Percentiles rank a stretch among this genome's conserved stretches.
phyloP scores from a whole-genome alignment of 2,113 vertebrate species.

The Varanus salvator region DNA sequence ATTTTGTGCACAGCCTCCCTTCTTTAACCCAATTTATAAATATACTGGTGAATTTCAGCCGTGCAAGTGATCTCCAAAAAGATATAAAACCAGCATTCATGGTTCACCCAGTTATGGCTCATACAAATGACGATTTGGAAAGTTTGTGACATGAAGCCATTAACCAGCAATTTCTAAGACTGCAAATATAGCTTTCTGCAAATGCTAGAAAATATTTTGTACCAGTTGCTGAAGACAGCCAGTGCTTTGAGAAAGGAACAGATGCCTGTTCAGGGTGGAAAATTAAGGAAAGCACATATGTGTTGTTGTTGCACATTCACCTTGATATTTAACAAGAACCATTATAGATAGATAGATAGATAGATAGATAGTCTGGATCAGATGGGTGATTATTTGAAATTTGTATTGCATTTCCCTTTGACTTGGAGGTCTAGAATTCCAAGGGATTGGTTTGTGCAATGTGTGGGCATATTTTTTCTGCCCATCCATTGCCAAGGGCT shows the following conservation, averaged over 20 bases:
- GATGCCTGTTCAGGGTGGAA: background rate
- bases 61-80: constrained; percentile 32
- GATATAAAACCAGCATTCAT: constrained; percentile 40
- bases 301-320: constrained; percentile 13
- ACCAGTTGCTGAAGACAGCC: background rate
- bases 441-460: background rate
- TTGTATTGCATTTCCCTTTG: background rate
- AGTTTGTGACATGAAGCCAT: constrained; percentile 17
- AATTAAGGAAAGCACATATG: background rate
- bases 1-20: background rate
- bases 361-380: background rate
- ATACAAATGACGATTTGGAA: constrained; percentile 2
- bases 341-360: no score
- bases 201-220: constrained; percentile 23
- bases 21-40: constrained; percentile 40
- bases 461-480: background rate
- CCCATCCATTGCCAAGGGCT: background rate
- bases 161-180: background rate
- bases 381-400: background rate
- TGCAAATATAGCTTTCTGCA: constrained; percentile 30
- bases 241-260: background rate
- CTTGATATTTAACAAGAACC: constrained; percentile 34
- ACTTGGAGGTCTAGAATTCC: background rate
- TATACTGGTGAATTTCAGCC: constrained; percentile 45
- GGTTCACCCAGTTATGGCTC: background rate